Evolutionary conservation across 2,888 invertebrate genomes (phyloP), one percentile per base, ranked within the genome.

Genomic region (Eupithecia subfuscata): DNA sequence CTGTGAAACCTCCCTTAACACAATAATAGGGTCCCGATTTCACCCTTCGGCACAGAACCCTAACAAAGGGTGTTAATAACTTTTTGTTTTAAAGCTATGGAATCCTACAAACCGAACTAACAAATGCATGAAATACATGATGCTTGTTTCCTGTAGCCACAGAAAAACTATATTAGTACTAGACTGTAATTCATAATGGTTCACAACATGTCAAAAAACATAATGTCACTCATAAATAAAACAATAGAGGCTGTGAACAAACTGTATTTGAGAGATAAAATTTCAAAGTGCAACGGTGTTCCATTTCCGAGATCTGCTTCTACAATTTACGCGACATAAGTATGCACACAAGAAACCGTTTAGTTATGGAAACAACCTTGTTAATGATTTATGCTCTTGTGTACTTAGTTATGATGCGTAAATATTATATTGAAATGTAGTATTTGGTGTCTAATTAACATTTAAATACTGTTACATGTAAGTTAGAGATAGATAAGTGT

Each of bases 221-320:
- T 56, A 22, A 30, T 56, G 52, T n/a, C 22, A n/a, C 6, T 9
- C 52, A 52, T 77, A 82, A 87, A 86, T 82, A 69, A 82, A 84
- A 84, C 79, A 82, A 84, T 79, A 83, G 84, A 84, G 90, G 91
- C 92, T 92, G 92, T 91, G 91, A 91, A 89, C 89, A 89, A 87
- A 84, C 85, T 86, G 79, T 85, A 83, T 80, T 82, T 82, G 75
- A 69, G 45, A 78, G 75, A 72, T 78, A 75, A 81, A 81, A 75
- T 83, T 40, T 83, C 77, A 80, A 84, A 86, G 87, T 87, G 78
- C 82, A 79, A 75, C 79, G 37, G 70, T 34, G 86, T 85, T 85
- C 87, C 90, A 91, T 91, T 85, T 79, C 56, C 80, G 81, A 86
- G 85, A 88, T 87, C 87, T 88, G 84, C 67, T 34, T 63, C 45